Evolutionary conservation across 2,113 vertebrate genomes (phyloP), one percentile per base, ranked within the genome.

Genomic region (Leptobrachium leishanense): DNA sequence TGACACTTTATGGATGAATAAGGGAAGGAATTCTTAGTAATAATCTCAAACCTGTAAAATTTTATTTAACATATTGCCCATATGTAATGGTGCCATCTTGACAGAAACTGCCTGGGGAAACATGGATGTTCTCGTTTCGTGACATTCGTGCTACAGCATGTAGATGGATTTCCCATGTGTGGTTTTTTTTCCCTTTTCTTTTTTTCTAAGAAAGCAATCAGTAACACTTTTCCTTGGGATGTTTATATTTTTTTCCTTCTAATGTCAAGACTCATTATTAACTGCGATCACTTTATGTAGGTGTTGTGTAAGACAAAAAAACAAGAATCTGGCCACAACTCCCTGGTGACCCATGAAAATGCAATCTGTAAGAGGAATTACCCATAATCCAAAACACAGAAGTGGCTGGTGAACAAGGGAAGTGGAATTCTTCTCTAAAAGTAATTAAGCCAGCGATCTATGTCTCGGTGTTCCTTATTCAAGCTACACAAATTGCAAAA

Each of bases 221-320:
- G 43, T 20, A 31, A 70, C 31, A n/a, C 12, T 43, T 68, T 68
- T 68, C 67, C 68, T 70, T 70, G 9, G 50, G 13, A 46, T 70
- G 44, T 70, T 70, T 70, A 44, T 70, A 44, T 70, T 70, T 31
- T 31, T 31, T 68, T 68, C 3, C 67, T 68, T 68, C 67, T 67
- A 67, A 42, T 67, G 64, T 67, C 67, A 68, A 68, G 43, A 68
- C 67, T 42, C 44, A 42, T 68, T 43, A 68, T 68, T 68, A 44
- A 68, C 42, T 15, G 13, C 13, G 41, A 43, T 70, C 50, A 44
- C n/a, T 39, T 46, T 70, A n/a, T 44, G 15, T 50, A 70, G 44
- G 43, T 70, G 43, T 70, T 70, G 68, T 70, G 68, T 50, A 70
- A 70, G 43, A 50, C 68, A n/a, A 13, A 46, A 50, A 68, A 70